Conservation (phyloP, 2,888 invertebrate species). For the Erynnis tages region DNA sequence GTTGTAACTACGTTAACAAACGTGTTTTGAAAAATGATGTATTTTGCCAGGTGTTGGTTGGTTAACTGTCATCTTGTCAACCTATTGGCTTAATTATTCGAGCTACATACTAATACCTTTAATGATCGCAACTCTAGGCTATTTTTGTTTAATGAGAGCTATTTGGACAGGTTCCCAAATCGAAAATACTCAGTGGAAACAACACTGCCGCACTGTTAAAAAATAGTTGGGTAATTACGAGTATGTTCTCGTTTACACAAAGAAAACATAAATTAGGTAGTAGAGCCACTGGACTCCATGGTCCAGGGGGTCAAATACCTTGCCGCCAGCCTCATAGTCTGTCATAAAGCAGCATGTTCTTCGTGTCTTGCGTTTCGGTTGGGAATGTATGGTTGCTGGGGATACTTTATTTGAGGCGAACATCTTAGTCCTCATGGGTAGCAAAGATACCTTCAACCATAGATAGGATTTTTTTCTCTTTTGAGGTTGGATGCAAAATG, state of each 20-base stretch:
- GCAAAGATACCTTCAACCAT: no score
- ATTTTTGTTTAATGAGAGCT: slow-evolving; percentile 35
- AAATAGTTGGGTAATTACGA: slow-evolving; percentile 21
- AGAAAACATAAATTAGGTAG: not conserved
- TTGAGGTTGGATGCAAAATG: no score
- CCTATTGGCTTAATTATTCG: slow-evolving; percentile 30
- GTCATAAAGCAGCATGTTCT: no score
- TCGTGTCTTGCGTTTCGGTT: no score
- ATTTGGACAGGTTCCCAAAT: slow-evolving; percentile 37
- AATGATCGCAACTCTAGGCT: slow-evolving; percentile 32
- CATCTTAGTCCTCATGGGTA: no score
- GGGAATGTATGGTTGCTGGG: no score
- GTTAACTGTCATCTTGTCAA: slow-evolving; percentile 15
- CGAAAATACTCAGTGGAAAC: slow-evolving; percentile 32
- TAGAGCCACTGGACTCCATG: no score
- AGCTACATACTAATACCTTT: slow-evolving; percentile 32
- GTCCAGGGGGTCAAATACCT: no score
- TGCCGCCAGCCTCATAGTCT: not conserved
- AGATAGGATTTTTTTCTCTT: no score
- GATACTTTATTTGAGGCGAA: no score
- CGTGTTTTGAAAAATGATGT: slow-evolving; percentile 3
- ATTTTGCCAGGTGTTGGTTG: not conserved
- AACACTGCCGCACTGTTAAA: slow-evolving; percentile 24
- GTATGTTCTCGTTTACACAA: slow-evolving; percentile 2
- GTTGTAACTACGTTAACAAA: no score